Evolutionary conservation across 23 tunicate genomes (phyloP).

Genomic region (Aplidium turbinatum): DNA sequence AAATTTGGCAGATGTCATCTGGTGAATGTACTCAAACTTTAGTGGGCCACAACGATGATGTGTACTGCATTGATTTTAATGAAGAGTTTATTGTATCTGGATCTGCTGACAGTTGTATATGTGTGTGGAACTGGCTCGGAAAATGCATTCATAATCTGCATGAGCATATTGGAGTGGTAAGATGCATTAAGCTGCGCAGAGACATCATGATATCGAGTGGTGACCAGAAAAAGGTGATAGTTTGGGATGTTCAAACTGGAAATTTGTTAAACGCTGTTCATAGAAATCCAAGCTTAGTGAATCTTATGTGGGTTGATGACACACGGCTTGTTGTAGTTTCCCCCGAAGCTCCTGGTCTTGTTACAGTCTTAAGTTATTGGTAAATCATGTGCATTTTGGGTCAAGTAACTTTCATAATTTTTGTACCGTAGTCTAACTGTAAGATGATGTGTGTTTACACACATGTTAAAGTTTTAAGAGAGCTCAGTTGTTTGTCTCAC

Average conservation of each 20-base stretch:
- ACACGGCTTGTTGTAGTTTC: conserved; percentile 62
- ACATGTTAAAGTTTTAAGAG: too few species aligned
- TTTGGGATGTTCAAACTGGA: conserved; percentile 74
- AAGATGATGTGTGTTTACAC: too few species aligned
- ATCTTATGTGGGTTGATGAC: conserved; percentile 63
- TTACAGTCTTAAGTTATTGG: conserved; percentile 83
- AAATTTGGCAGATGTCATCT: conserved; percentile 70
- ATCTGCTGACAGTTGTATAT: conserved; percentile 82
- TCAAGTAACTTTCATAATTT: too few species aligned
- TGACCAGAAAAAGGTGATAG: conserved; percentile 84
- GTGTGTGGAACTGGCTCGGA: conserved; percentile 90
- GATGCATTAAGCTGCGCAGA: conserved; percentile 65
- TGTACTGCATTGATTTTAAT: conserved; percentile 82
- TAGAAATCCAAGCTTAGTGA: conserved; percentile 80
- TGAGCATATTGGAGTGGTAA: conserved; percentile 83
- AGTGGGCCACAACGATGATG: conserved; percentile 86
- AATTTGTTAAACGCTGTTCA: conserved; percentile 74
- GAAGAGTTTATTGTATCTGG: conserved; percentile 84
- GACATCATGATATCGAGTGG: conserved; percentile 70
- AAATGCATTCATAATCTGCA: conserved; percentile 47
- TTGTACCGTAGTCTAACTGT: too few species aligned
- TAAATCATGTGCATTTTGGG: conserved; percentile 14
- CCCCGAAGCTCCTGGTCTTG: conserved; percentile 82
- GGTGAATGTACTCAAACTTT: conserved; percentile 73
- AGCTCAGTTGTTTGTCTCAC: too few species aligned